phyloP scores from a whole-genome alignment of 2,888 invertebrate species.

The Stenotaenia linearis region DNA sequence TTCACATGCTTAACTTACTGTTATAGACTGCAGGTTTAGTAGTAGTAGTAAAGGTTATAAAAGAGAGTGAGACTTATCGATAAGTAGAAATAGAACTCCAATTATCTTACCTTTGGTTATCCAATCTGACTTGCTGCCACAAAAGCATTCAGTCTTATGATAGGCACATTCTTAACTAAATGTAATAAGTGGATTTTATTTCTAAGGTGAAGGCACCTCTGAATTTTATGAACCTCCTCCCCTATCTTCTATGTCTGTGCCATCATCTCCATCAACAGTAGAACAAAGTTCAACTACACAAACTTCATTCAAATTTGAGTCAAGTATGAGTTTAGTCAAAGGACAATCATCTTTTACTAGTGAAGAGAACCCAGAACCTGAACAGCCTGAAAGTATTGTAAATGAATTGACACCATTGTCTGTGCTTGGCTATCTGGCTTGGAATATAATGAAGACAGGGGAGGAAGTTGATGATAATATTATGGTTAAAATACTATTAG shows the following conservation, averaged over 20 bases:
- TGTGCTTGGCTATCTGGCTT: neutral
- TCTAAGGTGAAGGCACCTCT: neutral
- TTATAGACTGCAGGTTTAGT: no score
- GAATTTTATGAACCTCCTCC: neutral
- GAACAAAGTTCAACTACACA: neutral
- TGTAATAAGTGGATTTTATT: neutral
- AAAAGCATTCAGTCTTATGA: no score
- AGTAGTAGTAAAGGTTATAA: no score
- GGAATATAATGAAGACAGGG: constrained; percentile 1
- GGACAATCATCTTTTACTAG: neutral
- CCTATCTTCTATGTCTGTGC: neutral
- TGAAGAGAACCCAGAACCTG: neutral
- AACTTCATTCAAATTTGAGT: neutral
- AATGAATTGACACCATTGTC: neutral
- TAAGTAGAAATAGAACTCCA: no score
- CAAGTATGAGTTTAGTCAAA: neutral
- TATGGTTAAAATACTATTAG: neutral
- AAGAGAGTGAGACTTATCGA: no score
- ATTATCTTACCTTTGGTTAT: no score
- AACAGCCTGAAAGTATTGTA: neutral
- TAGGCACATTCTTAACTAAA: no score
- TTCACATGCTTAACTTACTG: no score
- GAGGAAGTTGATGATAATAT: neutral
- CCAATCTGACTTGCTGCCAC: no score
- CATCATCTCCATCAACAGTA: neutral